phyloP scores from a whole-genome alignment of 2,113 vertebrate genomes.

The Beaufortia kweichowensis region DNA sequence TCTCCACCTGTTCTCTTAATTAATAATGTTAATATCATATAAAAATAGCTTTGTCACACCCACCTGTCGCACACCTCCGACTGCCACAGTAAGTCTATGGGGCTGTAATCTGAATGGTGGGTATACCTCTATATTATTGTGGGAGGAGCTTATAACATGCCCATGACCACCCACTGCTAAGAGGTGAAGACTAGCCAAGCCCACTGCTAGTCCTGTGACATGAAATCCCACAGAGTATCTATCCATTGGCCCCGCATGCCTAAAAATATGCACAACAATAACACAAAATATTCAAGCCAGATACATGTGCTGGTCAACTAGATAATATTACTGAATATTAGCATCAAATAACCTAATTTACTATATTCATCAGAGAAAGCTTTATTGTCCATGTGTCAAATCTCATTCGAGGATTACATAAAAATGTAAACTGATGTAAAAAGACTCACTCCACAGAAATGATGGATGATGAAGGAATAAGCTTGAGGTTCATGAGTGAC shows the following conservation, averaged over 20 bases:
- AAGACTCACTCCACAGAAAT: conserved; percentile 56
- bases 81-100: conserved; percentile 74
- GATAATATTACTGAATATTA: too few relatives aligned
- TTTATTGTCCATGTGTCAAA: too few relatives aligned
- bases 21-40: too few relatives aligned
- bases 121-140: conserved; percentile 75
- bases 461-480: conserved; percentile 66
- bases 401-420: too few relatives aligned
- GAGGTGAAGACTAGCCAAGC: conserved; percentile 70
- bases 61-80: conserved; percentile 79
- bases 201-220: conserved; percentile 61
- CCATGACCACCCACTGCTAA: conserved; percentile 64
- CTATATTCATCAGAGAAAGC: too few relatives aligned
- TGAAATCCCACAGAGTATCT: conserved; percentile 65
- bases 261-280: conserved; percentile 40
- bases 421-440: neutral
- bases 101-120: conserved; percentile 77
- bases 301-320: neutral
- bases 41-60: too few relatives aligned
- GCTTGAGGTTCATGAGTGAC: conserved; percentile 64
- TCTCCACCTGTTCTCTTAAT: neutral
- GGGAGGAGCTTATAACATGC: conserved; percentile 63
- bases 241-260: conserved; percentile 62
- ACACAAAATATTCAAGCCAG: neutral
- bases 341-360: too few relatives aligned